A percentile compares a stretch with the other conserved stretches of the same genome.
phyloP scores from a whole-genome alignment of 2,888 invertebrate species.

The Troides aeacus region DNA sequence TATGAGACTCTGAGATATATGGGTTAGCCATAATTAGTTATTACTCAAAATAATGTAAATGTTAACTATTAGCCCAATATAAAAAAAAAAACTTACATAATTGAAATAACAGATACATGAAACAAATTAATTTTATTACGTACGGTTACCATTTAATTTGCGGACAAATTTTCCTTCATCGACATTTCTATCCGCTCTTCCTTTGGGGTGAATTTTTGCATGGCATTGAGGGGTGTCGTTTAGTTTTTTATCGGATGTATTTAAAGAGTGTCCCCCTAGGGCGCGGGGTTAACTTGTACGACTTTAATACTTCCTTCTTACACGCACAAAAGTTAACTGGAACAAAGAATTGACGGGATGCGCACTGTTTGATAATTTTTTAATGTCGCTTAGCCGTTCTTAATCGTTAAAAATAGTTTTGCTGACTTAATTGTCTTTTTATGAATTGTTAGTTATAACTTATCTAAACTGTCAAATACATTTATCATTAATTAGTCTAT shows the following conservation, averaged over 20 bases:
- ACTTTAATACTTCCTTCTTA: conserved; percentile 74
- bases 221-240: conserved; percentile 60
- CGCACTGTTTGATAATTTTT: conserved; percentile 25
- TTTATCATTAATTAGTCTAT: no score
- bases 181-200: conserved; percentile 60
- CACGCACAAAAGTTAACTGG: conserved; percentile 47
- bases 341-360: conserved; percentile 33
- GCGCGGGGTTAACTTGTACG: conserved; percentile 70
- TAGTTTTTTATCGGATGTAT: conserved; percentile 78
- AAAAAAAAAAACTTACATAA: neutral
- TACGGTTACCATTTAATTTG: conserved; percentile 74
- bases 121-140: conserved; percentile 57
- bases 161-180: conserved; percentile 77
- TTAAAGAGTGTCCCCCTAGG: conserved; percentile 58
- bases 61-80: no score
- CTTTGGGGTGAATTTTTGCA: conserved; percentile 55
- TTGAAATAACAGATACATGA: neutral
- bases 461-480: no score
- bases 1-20: no score
- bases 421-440: no score
- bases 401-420: no score
- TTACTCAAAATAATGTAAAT: no score
- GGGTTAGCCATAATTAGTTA: no score
- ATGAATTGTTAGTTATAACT: no score
- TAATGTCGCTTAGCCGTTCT: neutral